Conservation (phyloP, 2,888 invertebrate genomes). For the Atethmia centrago region DNA sequence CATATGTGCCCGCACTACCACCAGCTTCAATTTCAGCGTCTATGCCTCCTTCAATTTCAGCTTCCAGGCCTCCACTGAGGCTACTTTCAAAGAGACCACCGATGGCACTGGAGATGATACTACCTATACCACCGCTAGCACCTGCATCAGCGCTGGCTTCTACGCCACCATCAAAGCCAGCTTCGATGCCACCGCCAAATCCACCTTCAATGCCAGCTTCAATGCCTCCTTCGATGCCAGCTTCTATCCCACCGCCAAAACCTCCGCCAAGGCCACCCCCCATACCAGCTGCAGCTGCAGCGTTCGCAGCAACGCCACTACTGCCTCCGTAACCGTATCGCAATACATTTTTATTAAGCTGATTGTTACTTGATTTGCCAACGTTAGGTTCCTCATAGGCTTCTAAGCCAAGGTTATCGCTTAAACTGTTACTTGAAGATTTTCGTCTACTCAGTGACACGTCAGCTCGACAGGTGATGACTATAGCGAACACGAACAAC, state of each 20-base stretch:
- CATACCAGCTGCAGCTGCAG: conserved; percentile 29
- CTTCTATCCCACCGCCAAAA: conserved; percentile 20
- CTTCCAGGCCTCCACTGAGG: conserved; percentile 32
- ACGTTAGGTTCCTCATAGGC: conserved; percentile 8
- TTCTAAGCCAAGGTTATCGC: conserved; percentile 25
- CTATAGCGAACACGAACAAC: conserved; percentile 48
- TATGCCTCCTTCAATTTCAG: conserved; percentile 34
- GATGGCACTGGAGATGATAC: conserved; percentile 38
- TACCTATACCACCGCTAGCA: conserved; percentile 27
- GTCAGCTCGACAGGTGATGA: conserved; percentile 50
- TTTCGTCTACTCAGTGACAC: conserved; percentile 3
- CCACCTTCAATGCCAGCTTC: conserved; percentile 30
- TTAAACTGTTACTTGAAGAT: conserved; percentile 30
- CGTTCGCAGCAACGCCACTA: conserved; percentile 3
- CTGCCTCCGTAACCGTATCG: conserved; percentile 31
- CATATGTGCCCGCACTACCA: conserved; percentile 38
- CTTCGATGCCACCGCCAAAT: conserved; percentile 27
- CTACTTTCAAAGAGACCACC: conserved; percentile 44
- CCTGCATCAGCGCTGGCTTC: conserved; percentile 33
- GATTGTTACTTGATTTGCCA: background rate
- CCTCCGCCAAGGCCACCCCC: background rate
- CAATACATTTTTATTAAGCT: conserved; percentile 25
- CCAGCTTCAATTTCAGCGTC: conserved; percentile 37
- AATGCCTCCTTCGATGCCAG: conserved; percentile 31
- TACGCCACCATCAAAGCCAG: conserved; percentile 21